Percentiles rank a stretch among this genome's conserved stretches.
Conservation (phyloP, 1,140 invertebrate genomes). For the Uloborus diversus region DNA sequence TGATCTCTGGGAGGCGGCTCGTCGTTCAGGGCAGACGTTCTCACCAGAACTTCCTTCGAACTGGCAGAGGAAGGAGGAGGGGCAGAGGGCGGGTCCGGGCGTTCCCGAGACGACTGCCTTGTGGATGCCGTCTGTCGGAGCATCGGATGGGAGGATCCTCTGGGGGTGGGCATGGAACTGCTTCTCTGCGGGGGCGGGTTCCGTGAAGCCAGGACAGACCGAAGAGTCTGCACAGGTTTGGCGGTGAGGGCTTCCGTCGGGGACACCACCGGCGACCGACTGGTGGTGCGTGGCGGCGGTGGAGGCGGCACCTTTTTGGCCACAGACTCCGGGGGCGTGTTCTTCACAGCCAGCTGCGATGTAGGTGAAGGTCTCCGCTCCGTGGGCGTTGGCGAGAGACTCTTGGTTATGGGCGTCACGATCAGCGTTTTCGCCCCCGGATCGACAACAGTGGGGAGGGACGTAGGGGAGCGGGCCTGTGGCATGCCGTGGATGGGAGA, state of each 20-base stretch:
- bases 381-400: constrained; percentile 35
- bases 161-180: constrained; percentile 22
- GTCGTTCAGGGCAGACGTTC: constrained; percentile 42
- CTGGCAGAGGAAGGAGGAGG: constrained; percentile 56
- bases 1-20: constrained; percentile 56
- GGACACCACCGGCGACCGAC: constrained; percentile 81
- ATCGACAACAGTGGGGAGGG: constrained; percentile 14
- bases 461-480: constrained; percentile 20
- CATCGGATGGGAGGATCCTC: constrained; percentile 27
- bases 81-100: constrained; percentile 29
- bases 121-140: constrained; percentile 45
- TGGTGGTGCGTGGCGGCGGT: constrained; percentile 84
- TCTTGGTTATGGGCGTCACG: constrained; percentile 24
- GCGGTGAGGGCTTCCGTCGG: constrained; percentile 17
- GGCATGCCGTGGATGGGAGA: constrained; percentile 49
- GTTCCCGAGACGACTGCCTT: constrained; percentile 17
- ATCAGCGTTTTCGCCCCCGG: constrained; percentile 30
- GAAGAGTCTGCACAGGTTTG: constrained; percentile 63
- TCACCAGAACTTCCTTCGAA: constrained; percentile 50
- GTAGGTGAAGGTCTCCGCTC: constrained; percentile 24
- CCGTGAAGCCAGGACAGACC: constrained; percentile 27
- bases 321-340: constrained; percentile 25
- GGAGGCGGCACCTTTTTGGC: constrained; percentile 76
- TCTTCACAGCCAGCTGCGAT: constrained; percentile 38
- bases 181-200: constrained; percentile 62